Base-by-base conservation (phyloP, 2,888 invertebrate species). In the Gibbula magus region DNA sequence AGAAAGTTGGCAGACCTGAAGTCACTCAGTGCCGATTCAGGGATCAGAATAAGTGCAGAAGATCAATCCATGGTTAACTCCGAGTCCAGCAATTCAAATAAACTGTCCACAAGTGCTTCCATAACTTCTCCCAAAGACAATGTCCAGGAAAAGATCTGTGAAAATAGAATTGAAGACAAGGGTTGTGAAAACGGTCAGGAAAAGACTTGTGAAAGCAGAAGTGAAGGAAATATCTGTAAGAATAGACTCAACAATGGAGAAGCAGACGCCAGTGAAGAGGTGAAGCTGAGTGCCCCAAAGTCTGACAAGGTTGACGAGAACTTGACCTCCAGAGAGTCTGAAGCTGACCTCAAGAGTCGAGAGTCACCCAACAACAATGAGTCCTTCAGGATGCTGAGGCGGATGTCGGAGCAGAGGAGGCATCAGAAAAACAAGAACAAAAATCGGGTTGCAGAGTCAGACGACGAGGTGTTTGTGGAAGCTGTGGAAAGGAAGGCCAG, bases 1-100 rank as follows among this genome's bases (percentile, higher is more conserved):
- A 56, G 56, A 20, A 70, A 35, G 39, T 70, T 70, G 13, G 70
- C 39, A 2, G 70, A 70, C 70, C 29, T 32, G 70, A 70, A 70
- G n/a, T 70, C 70, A 35, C 35, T 70, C 29, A 70, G 70, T 70
- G 70, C 70, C n/a, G 70, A 70, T 70, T 70, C 70, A n/a, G 70
- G 70, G n/a, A 70, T 70, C 70, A 70, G 39, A 35, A 39, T 70
- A 39, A 35, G 70, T 70, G 29, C 70, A 18, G 70, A 70, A 35
- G 70, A 32, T 45, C 45, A 45, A 45, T 4, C 45, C 45, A 45
- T 45, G 45, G 45, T 45, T 7, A 45, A 45, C 45, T 45, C 45
- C 5, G 45, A 45, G 45, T 45, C 45, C 5, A 45, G 13, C 45
- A 45, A 45, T 45, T 45, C 45, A 45, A 45, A 45, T 45, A 45